Evolutionary conservation across 1,140 invertebrate species (phyloP).

Genomic region (Ptiloglossa arizonensis): DNA sequence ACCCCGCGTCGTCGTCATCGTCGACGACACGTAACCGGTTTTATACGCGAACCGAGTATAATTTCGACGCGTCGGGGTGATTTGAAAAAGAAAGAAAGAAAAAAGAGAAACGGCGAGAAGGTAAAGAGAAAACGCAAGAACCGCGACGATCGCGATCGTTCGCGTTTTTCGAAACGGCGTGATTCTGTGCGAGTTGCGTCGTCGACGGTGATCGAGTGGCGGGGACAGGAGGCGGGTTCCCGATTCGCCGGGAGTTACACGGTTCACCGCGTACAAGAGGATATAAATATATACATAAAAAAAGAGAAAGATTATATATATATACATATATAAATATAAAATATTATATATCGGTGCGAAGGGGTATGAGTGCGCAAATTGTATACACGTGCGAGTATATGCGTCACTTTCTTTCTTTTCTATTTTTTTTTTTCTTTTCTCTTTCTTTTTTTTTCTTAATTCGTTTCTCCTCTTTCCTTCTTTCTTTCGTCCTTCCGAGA

Average conservation of each 20-base stretch:
- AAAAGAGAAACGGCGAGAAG: too few relatives aligned
- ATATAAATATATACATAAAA: conserved; percentile 63
- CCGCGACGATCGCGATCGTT: neutral
- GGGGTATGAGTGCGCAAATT: conserved; percentile 64
- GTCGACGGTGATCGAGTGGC: too few relatives aligned
- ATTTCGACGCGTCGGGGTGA: too few relatives aligned
- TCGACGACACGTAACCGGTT: neutral
- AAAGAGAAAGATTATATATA: conserved; percentile 56
- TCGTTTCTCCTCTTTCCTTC: too few relatives aligned
- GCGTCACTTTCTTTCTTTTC: conserved; percentile 46
- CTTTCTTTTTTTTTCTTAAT: too few relatives aligned
- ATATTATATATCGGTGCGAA: conserved; percentile 60
- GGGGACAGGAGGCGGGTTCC: too few relatives aligned
- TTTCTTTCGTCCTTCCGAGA: too few relatives aligned
- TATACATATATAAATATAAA: conserved; percentile 61
- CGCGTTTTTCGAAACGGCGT: neutral
- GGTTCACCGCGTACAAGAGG: neutral
- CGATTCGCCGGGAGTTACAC: neutral
- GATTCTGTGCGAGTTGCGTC: neutral
- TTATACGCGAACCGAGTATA: too few relatives aligned
- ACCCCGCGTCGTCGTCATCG: neutral
- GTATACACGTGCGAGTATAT: conserved; percentile 60
- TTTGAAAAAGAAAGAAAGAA: too few relatives aligned
- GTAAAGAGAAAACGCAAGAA: too few relatives aligned
- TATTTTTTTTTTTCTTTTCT: too few relatives aligned